A percentile compares a stretch with the other conserved stretches of the same genome.
These are phyloP conservation scores for Channa maculata DNA, from an alignment of 2,113 vertebrate genomes.

Conservation along the genomic window DNA sequence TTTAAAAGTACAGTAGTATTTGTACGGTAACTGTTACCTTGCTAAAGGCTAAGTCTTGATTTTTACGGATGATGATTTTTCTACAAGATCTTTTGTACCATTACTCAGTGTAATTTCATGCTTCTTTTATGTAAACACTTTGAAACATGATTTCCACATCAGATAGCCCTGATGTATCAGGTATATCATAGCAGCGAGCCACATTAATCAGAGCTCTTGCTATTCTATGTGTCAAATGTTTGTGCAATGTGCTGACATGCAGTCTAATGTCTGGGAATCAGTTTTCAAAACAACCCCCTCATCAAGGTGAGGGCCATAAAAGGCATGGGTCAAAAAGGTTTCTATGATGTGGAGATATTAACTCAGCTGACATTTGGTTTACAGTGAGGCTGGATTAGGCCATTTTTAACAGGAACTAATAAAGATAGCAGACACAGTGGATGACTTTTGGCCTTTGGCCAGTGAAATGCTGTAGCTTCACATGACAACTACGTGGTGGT, in stretches of 20 bases:
- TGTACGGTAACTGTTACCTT: too few relatives aligned
- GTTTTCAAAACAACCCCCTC: conserved; percentile 56
- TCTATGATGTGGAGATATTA: conserved; percentile 9
- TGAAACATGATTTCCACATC: conserved; percentile 16
- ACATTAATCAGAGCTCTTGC: background rate
- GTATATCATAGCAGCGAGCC: background rate
- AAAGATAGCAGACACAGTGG: background rate
- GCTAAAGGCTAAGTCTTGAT: too few relatives aligned
- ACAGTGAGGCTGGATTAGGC: background rate
- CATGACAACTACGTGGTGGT: background rate
- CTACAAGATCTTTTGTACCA: too few relatives aligned
- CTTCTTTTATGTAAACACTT: conserved; percentile 5
- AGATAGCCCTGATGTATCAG: background rate
- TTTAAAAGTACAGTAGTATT: too few relatives aligned
- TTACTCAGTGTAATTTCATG: background rate
- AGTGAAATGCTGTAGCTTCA: background rate
- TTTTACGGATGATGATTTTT: too few relatives aligned
- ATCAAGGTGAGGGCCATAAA: background rate
- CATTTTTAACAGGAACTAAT: background rate
- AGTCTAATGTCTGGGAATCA: conserved; percentile 54
- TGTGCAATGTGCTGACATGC: conserved; percentile 3
- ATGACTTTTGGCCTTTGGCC: background rate
- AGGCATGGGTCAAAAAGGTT: background rate
- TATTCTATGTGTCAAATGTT: conserved; percentile 31
- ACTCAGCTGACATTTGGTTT: background rate